phyloP scores from a whole-genome alignment of 2,888 invertebrate genomes.

The Drosophila nr. perissopoda region DNA sequence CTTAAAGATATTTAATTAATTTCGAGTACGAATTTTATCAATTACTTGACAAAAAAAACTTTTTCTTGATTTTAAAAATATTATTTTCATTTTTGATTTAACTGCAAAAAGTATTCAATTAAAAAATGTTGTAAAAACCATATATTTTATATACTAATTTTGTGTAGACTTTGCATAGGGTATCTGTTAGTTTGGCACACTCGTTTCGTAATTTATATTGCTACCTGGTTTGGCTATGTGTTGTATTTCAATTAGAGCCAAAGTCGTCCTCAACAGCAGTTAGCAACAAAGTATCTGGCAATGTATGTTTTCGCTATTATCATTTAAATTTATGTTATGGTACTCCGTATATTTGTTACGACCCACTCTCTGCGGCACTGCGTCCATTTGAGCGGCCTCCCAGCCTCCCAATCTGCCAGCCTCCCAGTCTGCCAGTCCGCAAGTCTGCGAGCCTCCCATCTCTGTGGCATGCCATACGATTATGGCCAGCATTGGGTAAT shows the following conservation, averaged over 20 bases:
- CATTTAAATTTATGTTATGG: conserved; percentile 78
- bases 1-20: not conserved
- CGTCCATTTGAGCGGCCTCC: not conserved
- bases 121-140: not conserved
- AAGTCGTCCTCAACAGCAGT: conserved; percentile 73
- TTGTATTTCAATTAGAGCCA: conserved; percentile 78
- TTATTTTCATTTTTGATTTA: not conserved
- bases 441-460: not conserved
- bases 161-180: not conserved
- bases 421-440: not conserved
- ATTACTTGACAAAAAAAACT: accelerated
- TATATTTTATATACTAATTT: not conserved
- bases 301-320: conserved; percentile 78
- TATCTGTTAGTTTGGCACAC: conserved; percentile 3
- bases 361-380: conserved; percentile 31
- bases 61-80: not conserved
- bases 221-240: conserved; percentile 41
- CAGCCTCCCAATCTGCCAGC: conserved; percentile 2
- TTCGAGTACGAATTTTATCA: not conserved
- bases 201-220: not conserved
- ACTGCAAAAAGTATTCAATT: not conserved
- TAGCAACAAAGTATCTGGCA: conserved; percentile 77
- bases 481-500: conserved; percentile 54
- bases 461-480: conserved; percentile 45
- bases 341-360: conserved; percentile 60